Conservation (phyloP, 2,888 invertebrate species). For the Colletes collaris region DNA sequence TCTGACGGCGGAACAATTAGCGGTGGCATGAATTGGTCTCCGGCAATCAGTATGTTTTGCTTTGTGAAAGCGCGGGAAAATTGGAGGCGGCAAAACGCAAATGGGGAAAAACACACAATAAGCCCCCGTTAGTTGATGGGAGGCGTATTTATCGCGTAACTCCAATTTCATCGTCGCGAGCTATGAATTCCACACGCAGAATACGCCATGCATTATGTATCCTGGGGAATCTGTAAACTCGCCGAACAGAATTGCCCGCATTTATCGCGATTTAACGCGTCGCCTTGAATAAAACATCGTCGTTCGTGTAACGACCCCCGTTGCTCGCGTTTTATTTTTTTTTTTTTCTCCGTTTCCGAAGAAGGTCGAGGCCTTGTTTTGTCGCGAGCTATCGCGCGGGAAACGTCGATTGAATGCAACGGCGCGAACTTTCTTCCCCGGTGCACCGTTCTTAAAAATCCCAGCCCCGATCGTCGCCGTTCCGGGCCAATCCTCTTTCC, state of each 20-base stretch:
- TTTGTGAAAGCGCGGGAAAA: slow-evolving; percentile 17
- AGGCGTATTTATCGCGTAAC: slow-evolving; percentile 47
- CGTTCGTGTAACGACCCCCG: slow-evolving; percentile 33
- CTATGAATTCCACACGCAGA: slow-evolving; percentile 50
- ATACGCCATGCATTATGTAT: slow-evolving; percentile 53
- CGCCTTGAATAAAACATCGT: slow-evolving; percentile 50
- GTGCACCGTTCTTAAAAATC: too few species aligned
- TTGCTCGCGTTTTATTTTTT: slow-evolving; percentile 8
- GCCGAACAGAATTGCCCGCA: slow-evolving; percentile 48
- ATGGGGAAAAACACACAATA: slow-evolving; percentile 28
- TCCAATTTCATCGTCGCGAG: slow-evolving; percentile 50
- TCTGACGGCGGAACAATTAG: slow-evolving; percentile 6
- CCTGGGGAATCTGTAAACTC: slow-evolving; percentile 52
- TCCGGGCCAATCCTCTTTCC: too few species aligned
- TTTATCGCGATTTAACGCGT: slow-evolving; percentile 51
- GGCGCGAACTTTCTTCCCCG: too few species aligned
- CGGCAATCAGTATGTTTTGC: slow-evolving; percentile 9
- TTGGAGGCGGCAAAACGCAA: slow-evolving; percentile 3
- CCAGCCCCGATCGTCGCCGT: too few species aligned
- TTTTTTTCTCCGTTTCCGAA: not conserved
- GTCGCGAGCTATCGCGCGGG: not conserved
- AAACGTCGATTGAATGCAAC: not conserved
- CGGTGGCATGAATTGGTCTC: slow-evolving; percentile 13
- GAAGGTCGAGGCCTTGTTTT: not conserved
- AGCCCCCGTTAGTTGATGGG: not conserved